Base-by-base conservation (phyloP, 2,888 invertebrate species). In the Drosophila nr. fundita region DNA sequence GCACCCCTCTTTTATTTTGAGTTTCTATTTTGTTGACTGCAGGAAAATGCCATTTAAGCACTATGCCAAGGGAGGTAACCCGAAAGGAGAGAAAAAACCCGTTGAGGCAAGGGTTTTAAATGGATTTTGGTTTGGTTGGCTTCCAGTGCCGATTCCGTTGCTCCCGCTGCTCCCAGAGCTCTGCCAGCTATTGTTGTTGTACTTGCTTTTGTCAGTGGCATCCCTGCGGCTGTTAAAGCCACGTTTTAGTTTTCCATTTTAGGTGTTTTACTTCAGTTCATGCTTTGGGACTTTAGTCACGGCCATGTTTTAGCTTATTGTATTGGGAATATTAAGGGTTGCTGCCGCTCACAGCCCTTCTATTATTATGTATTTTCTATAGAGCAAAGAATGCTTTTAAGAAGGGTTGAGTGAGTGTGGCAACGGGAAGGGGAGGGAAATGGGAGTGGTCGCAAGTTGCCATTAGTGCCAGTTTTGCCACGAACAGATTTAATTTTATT, bases 401-500 rank as follows among this genome's bases (percentile, higher is more conserved):
- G 65, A 49, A 45, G 68, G 68, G 63, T 68, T 78, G 40, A 18
- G 21, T 21, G 8, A 21, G n/a, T 15, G 49, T 57, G 4, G 13
- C 7, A 27, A 29, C 27, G 0, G 27, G 13, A 1, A 2, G 45
- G 24, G 15, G 2, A 4, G 40, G 38, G 8, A 2, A 7, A 27
- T 7, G 57, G 57, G 59, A 40, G 34, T 53, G 58, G 72, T 66
- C 53, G 70, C 69, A 68, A 71, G 78, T 76, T 86, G 81, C 81
- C 83, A 88, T 86, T 87, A 86, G 91, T 89, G 81, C 59, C 68
- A 74, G 68, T 72, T 76, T 87, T 76, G 67, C 72, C 77, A 73
- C 74, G 78, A 83, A 83, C 77, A 85, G 87, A 90, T 91, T 91
- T 91, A 90, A 91, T 90, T 91, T 91, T 90, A 91, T 90, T 90